A percentile compares a stretch with the other conserved stretches of the same genome.
phyloP scores from a whole-genome alignment of 2,888 invertebrate genomes.

The Anaspis maculata region DNA sequence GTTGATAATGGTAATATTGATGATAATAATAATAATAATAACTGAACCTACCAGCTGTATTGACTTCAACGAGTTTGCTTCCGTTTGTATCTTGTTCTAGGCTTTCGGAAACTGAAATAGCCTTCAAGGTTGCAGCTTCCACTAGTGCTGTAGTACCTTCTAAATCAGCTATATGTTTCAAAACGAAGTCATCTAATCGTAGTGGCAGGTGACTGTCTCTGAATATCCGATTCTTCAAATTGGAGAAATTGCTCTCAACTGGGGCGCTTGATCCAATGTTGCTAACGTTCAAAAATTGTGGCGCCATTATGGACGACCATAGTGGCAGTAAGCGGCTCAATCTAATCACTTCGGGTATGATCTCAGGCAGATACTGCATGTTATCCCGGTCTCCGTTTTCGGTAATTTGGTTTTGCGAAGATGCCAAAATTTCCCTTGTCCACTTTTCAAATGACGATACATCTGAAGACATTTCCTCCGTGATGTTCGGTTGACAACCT shows the following conservation, averaged over 20 bases:
- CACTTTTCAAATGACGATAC: no score
- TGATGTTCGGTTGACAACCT: neutral
- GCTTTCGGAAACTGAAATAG: neutral
- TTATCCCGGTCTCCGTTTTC: constrained; percentile 11
- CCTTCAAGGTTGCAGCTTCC: constrained; percentile 1
- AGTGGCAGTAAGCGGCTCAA: constrained; percentile 10
- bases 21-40: no score
- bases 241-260: constrained; percentile 1
- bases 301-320: constrained; percentile 11
- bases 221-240: neutral
- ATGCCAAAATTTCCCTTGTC: constrained; percentile 2
- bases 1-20: no score
- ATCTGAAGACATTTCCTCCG: neutral
- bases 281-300: neutral
- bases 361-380: constrained; percentile 11
- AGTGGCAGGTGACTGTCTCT: neutral
- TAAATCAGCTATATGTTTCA: neutral
- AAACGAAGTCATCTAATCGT: neutral
- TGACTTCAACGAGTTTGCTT: no score
- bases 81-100: neutral
- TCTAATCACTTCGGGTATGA: constrained; percentile 10
- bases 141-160: constrained; percentile 10
- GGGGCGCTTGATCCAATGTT: neutral
- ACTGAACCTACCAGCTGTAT: no score
- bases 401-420: constrained; percentile 2